Evolutionary conservation across 2,797 vertebrate species (phyloP), one percentile per base, ranked within the genome.

Genomic region (Pseudomugil tenellus): DNA sequence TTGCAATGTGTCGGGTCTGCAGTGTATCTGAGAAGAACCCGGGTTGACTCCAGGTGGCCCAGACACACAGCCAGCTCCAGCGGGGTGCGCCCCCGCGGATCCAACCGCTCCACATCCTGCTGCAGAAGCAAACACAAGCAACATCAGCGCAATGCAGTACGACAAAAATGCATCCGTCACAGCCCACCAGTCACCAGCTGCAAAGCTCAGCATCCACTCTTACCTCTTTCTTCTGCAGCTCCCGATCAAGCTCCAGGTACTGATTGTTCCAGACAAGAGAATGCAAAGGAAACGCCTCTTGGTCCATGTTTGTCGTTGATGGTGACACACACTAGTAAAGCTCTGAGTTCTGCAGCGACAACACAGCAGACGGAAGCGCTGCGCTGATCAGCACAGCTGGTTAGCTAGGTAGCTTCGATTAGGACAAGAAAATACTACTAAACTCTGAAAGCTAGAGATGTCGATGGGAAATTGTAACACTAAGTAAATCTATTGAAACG

Each of bases 11-110:
- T 96, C 63, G 97, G 95, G 58, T 96, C 95, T 37, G 95, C 94
- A 17, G 94, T 92, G 92, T 97, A 92, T 75, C 94, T 93, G 61
- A 98, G 95, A 80, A 98, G 93, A 67, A 98, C 96, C 21, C 95
- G 90, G 68, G 91, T 93, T 0, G 96, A 96, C 89, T 98, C 97
- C 86, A 97, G 89, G 92, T 98, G 96, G 63, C 96, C 97, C 77
- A 98, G 93, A 70, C 95, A 96, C 74, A 98, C 95, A 0, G 97
- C 95, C 87, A 98, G 92, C 87, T 98, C 95, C 90, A 98, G 92
- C 0, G 96, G 95, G 34, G 96, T 96, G 77, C 97, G 95, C 5
- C 96, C 96, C 3, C 96, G 95, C 13, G 96, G 96, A 84, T 97
- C 97, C 52, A 93, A 77, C 84, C 94, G 86, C 85, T 95, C 96